Conservation (phyloP, 2,797 vertebrate genomes). For the Balearica regulorum region DNA sequence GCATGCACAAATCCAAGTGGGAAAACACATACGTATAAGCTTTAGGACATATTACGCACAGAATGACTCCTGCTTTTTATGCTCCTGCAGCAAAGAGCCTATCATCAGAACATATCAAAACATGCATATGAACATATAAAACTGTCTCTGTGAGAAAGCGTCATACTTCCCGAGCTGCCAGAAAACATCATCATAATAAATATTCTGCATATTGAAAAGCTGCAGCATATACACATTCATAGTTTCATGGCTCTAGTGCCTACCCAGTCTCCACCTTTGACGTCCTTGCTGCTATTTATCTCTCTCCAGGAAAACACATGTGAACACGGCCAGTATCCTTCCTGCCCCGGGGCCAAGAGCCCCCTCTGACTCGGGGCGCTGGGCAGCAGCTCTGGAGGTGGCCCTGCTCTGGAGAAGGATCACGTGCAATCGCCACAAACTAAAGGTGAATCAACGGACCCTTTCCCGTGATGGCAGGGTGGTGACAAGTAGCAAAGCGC, state of each 20-base stretch:
- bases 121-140: background rate
- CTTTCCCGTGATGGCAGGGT: background rate
- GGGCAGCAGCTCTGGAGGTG: background rate
- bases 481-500: accelerated
- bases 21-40: constrained; percentile 32
- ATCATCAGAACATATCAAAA: background rate
- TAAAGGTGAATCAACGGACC: background rate
- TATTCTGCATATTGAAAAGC: background rate
- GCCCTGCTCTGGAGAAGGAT: background rate
- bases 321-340: accelerated
- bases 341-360: background rate
- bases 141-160: constrained; percentile 19
- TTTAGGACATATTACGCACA: constrained; percentile 8
- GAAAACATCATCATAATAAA: constrained; percentile 6
- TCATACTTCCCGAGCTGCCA: background rate
- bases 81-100: constrained; percentile 7
- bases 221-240: background rate
- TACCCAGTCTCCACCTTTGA: background rate
- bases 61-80: constrained; percentile 37
- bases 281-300: background rate
- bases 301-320: background rate
- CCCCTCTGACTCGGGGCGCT: background rate
- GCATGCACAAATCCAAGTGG: constrained; percentile 35
- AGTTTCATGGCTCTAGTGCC: background rate
- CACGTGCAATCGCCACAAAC: accelerated